These are phyloP conservation scores for Drosophila macrothrix DNA, from an alignment of 2,888 invertebrate species.

Conservation along the genomic window DNA sequence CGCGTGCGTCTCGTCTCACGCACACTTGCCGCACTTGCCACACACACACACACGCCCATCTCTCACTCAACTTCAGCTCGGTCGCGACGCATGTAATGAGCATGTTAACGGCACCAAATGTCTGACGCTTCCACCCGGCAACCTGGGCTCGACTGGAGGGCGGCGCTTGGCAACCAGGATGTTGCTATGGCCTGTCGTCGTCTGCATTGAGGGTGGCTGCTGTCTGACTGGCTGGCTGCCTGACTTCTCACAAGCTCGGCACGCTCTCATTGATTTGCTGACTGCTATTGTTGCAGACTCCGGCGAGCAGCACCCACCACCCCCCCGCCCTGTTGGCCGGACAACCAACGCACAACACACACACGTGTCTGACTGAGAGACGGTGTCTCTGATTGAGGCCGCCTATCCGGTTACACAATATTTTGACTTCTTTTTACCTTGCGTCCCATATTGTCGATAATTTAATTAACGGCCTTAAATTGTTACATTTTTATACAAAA, in stretches of 20 bases:
- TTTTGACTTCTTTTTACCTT: constrained; percentile 78
- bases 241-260: constrained; percentile 49
- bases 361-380: constrained; percentile 60
- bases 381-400: constrained; percentile 58
- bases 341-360: constrained; percentile 25
- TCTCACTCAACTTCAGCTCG: constrained; percentile 17
- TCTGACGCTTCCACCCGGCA: constrained; percentile 46
- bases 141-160: constrained; percentile 47
- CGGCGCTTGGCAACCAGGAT: constrained; percentile 63
- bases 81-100: constrained; percentile 71
- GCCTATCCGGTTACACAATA: constrained; percentile 81
- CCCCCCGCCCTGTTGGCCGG: constrained; percentile 53
- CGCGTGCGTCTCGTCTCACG: constrained; percentile 46
- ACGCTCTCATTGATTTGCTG: constrained; percentile 63
- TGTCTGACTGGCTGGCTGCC: constrained; percentile 65
- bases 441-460: constrained; percentile 47
- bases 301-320: too few relatives aligned
- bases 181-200: constrained; percentile 12
- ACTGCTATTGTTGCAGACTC: constrained; percentile 66
- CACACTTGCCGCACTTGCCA: constrained; percentile 28
- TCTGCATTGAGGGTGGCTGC: constrained; percentile 62
- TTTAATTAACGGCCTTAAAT: constrained; percentile 69
- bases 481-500: constrained; percentile 1
- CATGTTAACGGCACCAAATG: constrained; percentile 61
- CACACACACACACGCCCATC: constrained; percentile 47